Evolutionary conservation across 92 coral and sea anemone species (phyloP), one percentile per base, ranked within the genome.

Genomic region (Paramuricea clavata): DNA sequence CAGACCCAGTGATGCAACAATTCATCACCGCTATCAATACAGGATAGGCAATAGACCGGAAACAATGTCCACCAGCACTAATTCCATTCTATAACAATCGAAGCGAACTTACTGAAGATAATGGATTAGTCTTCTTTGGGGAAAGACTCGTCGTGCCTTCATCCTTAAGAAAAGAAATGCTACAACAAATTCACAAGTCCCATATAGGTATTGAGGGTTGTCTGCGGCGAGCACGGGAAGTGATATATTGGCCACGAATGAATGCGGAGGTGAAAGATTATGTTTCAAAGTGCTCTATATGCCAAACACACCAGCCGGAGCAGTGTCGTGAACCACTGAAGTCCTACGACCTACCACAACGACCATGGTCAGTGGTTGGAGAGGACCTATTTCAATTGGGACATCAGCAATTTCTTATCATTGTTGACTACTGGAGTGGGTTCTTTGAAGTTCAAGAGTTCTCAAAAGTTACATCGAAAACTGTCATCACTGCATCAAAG

Each of bases 181-280:
- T 49, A 25, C 34, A 47, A 1, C 78, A 78, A 35, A 44, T 86
- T 44, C 81, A 68, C 39, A 79, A 78, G 30, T 78, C 70, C 22
- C 88, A 88, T 28, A 60, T 76, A 32, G 89, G 89, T 5, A 79
- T 69, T 15, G 61, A 85, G 76, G 83, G 93, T 23, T 79, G 83
- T 47, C 62, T 89, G 6, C 47, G 79, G 15, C 62, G 87, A 74
- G 90, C 85, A 13, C 70, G 87, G 65, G 93, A 90, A 52, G 78
- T 86, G 0, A 35, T 89, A 41, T 85, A 85, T 50, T 89, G 90
- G 92, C 90, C 92, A 9, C 27, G 83, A 15, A 89, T 88, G 83
- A 79, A 32, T 70, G 69, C 77, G 10, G 92, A 89, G 43, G 86
- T 85, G 23, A 85, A 72, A 71, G 89, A 85, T 28, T 89, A 33